A percentile compares a stretch with the other conserved stretches of the same genome.
phyloP scores from a whole-genome alignment of 1,140 invertebrate species.

The Hyles euphorbiae region DNA sequence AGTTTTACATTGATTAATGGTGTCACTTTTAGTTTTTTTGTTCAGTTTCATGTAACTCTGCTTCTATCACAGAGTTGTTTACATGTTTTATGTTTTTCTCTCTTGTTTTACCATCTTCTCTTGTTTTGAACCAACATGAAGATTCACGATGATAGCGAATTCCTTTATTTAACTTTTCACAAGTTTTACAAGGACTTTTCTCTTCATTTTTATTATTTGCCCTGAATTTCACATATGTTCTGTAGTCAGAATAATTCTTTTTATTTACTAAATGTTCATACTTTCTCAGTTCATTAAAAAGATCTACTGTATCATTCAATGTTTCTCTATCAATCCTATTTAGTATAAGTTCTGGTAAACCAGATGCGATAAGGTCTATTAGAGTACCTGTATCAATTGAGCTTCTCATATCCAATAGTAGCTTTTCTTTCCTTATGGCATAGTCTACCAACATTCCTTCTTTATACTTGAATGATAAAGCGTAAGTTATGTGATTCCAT shows the following conservation, averaged over 20 bases:
- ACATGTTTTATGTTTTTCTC: constrained; percentile 13
- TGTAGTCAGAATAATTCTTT: constrained; percentile 17
- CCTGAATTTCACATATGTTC: not conserved
- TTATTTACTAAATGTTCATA: constrained; percentile 35
- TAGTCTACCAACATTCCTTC: constrained; percentile 36
- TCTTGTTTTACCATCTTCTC: constrained; percentile 6
- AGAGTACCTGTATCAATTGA: constrained; percentile 30
- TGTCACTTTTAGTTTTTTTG: constrained; percentile 27
- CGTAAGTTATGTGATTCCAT: constrained; percentile 28
- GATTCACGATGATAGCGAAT: constrained; percentile 3
- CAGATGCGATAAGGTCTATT: constrained; percentile 35
- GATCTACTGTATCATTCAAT: constrained; percentile 26
- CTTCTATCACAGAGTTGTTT: constrained; percentile 26
- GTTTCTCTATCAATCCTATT: constrained; percentile 36
- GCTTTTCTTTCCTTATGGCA: constrained; percentile 33
- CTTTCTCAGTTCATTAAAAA: constrained; percentile 28
- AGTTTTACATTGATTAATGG: constrained; percentile 48
- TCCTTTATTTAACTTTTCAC: constrained; percentile 5
- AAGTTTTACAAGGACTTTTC: not conserved
- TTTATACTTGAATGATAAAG: constrained; percentile 32
- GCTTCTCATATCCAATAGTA: constrained; percentile 32
- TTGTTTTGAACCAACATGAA: constrained; percentile 6
- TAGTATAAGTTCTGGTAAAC: constrained; percentile 39
- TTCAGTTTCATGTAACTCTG: constrained; percentile 19
- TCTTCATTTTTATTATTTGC: constrained; percentile 4